Percentiles rank a stretch among this genome's conserved stretches.
Conservation (phyloP, 2,797 vertebrate species). For the Jordanella pulchra region DNA sequence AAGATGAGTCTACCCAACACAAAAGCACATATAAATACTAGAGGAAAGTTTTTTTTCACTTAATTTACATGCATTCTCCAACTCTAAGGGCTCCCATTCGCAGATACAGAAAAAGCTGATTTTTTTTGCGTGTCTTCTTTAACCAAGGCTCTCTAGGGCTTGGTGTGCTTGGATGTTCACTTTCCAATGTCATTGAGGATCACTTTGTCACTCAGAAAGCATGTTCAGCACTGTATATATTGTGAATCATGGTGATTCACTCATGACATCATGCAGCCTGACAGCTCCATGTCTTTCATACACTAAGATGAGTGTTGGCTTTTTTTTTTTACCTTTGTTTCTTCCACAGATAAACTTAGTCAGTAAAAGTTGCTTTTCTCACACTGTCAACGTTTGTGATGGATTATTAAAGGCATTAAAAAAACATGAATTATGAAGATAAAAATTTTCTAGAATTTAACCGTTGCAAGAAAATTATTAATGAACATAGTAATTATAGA, state of each 20-base stretch:
- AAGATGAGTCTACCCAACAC: neutral
- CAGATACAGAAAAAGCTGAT: neutral
- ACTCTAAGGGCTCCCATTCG: neutral
- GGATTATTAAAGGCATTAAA: neutral
- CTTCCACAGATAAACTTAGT: neutral
- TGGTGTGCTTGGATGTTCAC: neutral
- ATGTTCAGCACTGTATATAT: slow-evolving; percentile 7
- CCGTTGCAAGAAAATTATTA: neutral
- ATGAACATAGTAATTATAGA: neutral
- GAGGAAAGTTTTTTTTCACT: neutral
- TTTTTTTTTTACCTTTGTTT: slow-evolving; percentile 2
- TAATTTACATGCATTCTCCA: neutral
- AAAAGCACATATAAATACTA: neutral
- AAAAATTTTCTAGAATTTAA: neutral
- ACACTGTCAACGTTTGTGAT: neutral
- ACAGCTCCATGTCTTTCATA: neutral
- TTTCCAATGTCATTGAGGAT: neutral
- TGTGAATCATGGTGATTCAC: slow-evolving; percentile 11
- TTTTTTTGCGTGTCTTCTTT: neutral
- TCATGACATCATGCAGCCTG: neutral
- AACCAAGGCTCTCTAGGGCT: neutral
- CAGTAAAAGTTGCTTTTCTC: neutral
- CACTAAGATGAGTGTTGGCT: neutral
- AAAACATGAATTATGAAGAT: neutral
- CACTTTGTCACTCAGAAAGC: neutral